These are phyloP conservation scores for Marcusenius ussheri DNA, from an alignment of 2,113 vertebrate species.

Conservation along the genomic window DNA sequence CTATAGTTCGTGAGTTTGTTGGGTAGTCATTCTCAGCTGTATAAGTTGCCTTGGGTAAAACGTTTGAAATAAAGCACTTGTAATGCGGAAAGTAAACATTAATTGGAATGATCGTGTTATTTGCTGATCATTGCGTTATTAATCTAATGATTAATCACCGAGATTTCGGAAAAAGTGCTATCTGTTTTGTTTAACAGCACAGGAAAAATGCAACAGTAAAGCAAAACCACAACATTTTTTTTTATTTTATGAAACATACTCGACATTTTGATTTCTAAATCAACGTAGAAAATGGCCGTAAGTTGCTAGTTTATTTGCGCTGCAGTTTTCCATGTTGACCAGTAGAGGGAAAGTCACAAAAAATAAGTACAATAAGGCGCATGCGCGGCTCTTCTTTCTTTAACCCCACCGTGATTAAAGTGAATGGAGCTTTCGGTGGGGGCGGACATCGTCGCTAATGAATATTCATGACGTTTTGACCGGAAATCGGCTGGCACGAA, in stretches of 20 bases:
- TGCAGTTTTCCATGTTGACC: neutral
- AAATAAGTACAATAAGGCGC: neutral
- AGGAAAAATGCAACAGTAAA: neutral
- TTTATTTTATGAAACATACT: neutral
- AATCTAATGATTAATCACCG: neutral
- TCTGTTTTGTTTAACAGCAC: neutral
- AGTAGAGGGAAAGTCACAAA: neutral
- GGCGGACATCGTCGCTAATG: neutral
- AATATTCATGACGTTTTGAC: neutral
- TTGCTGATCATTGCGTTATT: neutral
- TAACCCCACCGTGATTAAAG: neutral
- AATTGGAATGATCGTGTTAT: neutral
- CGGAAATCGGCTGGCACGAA: neutral
- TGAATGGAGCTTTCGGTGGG: neutral
- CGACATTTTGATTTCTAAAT: constrained; percentile 16
- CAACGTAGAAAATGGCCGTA: constrained; percentile 8
- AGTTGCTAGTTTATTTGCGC: neutral
- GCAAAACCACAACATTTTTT: neutral
- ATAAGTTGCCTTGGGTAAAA: neutral
- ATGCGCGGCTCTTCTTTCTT: neutral
- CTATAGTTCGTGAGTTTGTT: neutral
- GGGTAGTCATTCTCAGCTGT: neutral
- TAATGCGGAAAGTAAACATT: neutral
- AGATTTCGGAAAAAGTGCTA: neutral
- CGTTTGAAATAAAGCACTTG: neutral